A percentile compares a stretch with the other conserved stretches of the same genome.
These are phyloP conservation scores for Typhlichthys subterraneus DNA, from an alignment of 2,797 vertebrate genomes.

Conservation along the genomic window DNA sequence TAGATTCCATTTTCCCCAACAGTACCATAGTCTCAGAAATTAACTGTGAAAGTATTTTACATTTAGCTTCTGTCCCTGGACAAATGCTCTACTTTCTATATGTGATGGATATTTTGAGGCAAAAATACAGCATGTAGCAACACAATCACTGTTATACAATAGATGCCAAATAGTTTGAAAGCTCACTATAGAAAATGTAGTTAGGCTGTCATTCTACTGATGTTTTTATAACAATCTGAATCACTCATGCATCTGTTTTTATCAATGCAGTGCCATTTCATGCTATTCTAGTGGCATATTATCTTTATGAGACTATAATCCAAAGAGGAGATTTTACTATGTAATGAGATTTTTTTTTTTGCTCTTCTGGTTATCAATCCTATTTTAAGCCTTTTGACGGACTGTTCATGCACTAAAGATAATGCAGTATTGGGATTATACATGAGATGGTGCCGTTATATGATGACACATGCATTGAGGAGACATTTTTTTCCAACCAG, in stretches of 20 bases:
- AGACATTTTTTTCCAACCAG: no score
- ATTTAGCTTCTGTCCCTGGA: conserved; percentile 56
- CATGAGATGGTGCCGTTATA: conserved; percentile 65
- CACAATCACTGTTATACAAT: neutral
- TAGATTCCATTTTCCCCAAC: no score
- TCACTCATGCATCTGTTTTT: conserved; percentile 44
- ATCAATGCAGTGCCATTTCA: conserved; percentile 39
- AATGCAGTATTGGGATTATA: conserved; percentile 71
- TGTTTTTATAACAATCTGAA: neutral
- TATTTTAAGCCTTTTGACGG: conserved; percentile 63
- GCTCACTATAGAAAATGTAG: conserved; percentile 15
- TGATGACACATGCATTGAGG: conserved; percentile 55
- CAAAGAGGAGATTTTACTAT: conserved; percentile 62
- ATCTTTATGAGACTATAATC: conserved; percentile 64
- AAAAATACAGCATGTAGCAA: conserved; percentile 21
- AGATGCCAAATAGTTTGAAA: conserved; percentile 1
- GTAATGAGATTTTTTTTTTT: conserved; percentile 66
- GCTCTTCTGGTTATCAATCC: conserved; percentile 47
- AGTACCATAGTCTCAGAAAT: conserved; percentile 59
- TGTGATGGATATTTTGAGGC: no score
- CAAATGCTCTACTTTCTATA: conserved; percentile 53
- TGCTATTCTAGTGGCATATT: conserved; percentile 57
- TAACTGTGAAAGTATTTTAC: conserved; percentile 70
- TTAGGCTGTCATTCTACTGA: no score
- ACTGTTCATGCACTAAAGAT: conserved; percentile 68